phyloP scores from a whole-genome alignment of 1,140 invertebrate genomes.

The Diorhabda sublineata region DNA sequence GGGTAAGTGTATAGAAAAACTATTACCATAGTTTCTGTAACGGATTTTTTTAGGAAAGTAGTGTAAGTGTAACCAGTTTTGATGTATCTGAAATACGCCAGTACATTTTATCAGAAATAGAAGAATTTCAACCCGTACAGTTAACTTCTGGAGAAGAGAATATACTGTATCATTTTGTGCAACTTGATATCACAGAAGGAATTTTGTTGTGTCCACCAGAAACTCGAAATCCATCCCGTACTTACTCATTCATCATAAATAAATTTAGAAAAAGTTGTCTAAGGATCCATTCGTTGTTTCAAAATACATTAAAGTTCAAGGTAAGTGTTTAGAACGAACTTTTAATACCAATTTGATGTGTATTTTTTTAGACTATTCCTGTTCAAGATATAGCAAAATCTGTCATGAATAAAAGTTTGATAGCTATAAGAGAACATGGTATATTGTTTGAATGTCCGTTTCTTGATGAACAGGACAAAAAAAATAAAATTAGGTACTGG shows the following conservation, averaged over 20 bases:
- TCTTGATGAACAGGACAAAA: conserved; percentile 40
- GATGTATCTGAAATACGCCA: conserved; percentile 68
- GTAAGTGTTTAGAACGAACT: conserved; percentile 39
- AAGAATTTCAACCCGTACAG: conserved; percentile 59
- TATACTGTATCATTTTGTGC: conserved; percentile 64
- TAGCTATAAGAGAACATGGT: conserved; percentile 73
- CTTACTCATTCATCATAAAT: conserved; percentile 56
- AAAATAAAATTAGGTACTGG: conserved; percentile 44
- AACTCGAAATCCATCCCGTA: conserved; percentile 47
- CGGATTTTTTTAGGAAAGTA: conserved; percentile 53
- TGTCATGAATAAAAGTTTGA: conserved; percentile 63
- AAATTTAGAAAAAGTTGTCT: conserved; percentile 65
- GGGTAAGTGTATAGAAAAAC: conserved; percentile 37
- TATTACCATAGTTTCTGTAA: not conserved
- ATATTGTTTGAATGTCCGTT: conserved; percentile 57
- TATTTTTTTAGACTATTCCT: conserved; percentile 51
- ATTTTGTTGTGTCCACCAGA: conserved; percentile 59
- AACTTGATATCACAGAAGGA: conserved; percentile 62
- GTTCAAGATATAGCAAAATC: conserved; percentile 56
- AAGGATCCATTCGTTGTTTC: conserved; percentile 64
- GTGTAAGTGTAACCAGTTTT: conserved; percentile 56
- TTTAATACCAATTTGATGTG: not conserved
- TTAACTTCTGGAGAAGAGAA: conserved; percentile 63
- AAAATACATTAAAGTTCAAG: conserved; percentile 64
- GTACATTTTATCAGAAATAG: conserved; percentile 65